Evolutionary conservation across 2,797 vertebrate species (phyloP).

Genomic region (Petrocephalus schoutedeni): DNA sequence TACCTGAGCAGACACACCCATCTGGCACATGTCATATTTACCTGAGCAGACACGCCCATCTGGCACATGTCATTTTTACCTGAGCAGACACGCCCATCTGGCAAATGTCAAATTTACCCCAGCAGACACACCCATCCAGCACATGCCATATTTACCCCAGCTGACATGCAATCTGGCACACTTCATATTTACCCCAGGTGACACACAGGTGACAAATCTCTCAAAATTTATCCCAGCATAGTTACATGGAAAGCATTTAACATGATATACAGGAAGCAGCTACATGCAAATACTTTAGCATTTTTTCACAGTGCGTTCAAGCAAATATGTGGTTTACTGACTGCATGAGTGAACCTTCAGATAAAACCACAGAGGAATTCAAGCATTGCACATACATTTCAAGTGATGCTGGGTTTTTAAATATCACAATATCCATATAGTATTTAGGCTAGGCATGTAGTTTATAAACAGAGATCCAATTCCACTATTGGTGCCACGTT

Average conservation of each 20-base stretch:
- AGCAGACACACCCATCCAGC: not conserved
- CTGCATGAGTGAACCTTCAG: not conserved
- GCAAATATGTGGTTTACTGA: not conserved
- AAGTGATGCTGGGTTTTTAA: not conserved
- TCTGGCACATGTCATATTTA: no score
- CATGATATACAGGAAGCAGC: not conserved
- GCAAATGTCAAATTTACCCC: not conserved
- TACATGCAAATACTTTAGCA: not conserved
- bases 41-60: no score
- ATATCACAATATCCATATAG: not conserved
- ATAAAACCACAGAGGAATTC: not conserved
- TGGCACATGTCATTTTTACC: not conserved
- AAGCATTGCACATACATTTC: not conserved
- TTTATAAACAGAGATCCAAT: slow-evolving; percentile 1
- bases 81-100: not conserved
- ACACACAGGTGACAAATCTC: not conserved
- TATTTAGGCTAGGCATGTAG: not conserved
- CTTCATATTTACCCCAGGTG: not conserved
- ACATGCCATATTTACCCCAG: not conserved
- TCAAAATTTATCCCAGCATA: not conserved
- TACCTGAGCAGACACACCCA: no score
- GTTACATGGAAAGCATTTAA: not conserved
- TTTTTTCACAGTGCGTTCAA: not conserved
- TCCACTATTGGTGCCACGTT: not conserved
- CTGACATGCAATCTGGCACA: not conserved